A percentile compares a stretch with the other conserved stretches of the same genome.
phyloP scores from a whole-genome alignment of 2,888 invertebrate species.

The Brenthis hecate region DNA sequence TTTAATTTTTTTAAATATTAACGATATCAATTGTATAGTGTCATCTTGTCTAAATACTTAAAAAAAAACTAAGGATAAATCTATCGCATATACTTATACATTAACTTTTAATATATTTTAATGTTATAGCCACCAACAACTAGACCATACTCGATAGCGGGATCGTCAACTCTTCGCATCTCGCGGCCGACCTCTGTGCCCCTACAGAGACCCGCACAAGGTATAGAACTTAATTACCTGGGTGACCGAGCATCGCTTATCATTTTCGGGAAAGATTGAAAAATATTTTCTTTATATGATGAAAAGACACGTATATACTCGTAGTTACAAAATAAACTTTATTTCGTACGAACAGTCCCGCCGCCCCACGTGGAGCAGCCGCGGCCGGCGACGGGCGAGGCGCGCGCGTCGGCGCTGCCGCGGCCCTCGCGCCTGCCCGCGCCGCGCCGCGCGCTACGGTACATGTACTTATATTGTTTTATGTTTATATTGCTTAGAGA shows the following conservation, averaged over 20 bases:
- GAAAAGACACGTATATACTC: not conserved
- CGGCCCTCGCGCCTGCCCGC: conserved; percentile 69
- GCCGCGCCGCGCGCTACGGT: conserved; percentile 63
- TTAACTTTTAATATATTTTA: not conserved
- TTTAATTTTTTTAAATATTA: too few relatives aligned
- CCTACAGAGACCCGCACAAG: conserved; percentile 50
- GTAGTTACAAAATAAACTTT: not conserved
- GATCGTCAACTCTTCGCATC: conserved; percentile 57
- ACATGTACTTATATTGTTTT: not conserved
- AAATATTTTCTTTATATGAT: not conserved
- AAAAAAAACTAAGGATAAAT: not conserved
- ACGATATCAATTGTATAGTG: too few relatives aligned
- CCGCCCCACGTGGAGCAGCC: conserved; percentile 48
- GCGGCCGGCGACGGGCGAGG: conserved; percentile 53
- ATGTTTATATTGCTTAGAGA: not conserved
- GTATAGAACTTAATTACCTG: conserved; percentile 43
- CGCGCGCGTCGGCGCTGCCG: conserved; percentile 60
- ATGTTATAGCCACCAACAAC: conserved; percentile 60
- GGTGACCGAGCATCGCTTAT: too few relatives aligned
- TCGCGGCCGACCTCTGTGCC: conserved; percentile 61
- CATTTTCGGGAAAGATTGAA: not conserved
- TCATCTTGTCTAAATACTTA: too few relatives aligned
- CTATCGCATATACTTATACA: not conserved
- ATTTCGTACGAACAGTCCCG: not conserved
- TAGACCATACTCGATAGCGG: conserved; percentile 67